Conservation (phyloP, 1,140 invertebrate species). For the Hylaeus volcanicus region DNA sequence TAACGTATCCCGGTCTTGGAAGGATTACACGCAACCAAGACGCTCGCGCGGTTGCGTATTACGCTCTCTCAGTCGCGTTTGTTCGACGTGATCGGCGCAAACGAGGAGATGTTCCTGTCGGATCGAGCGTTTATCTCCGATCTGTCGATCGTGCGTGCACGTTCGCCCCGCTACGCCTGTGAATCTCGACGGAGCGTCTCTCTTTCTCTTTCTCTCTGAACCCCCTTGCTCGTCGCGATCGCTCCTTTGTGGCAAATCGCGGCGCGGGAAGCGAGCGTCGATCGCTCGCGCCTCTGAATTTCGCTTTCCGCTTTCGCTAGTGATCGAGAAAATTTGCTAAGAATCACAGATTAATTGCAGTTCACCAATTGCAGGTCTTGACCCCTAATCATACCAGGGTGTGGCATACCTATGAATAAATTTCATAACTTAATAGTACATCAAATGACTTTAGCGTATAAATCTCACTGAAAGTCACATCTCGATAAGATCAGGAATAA, state of each 20-base stretch:
- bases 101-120: slow-evolving; percentile 72
- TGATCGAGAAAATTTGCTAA: too few relatives aligned
- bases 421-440: too few relatives aligned
- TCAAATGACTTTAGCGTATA: too few relatives aligned
- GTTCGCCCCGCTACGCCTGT: slow-evolving; percentile 8
- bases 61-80: slow-evolving; percentile 61
- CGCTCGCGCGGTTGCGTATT: slow-evolving; percentile 47
- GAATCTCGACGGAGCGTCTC: slow-evolving; percentile 2
- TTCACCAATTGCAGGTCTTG: too few relatives aligned
- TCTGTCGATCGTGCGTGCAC: slow-evolving; percentile 65
- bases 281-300: background rate
- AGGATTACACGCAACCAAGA: slow-evolving; percentile 37
- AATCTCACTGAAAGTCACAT: too few relatives aligned
- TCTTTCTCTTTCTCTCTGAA: background rate
- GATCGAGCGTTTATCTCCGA: slow-evolving; percentile 69
- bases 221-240: background rate
- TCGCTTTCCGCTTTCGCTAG: background rate
- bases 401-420: too few relatives aligned
- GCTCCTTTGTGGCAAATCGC: slow-evolving; percentile 20
- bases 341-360: too few relatives aligned
- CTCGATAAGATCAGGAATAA: too few relatives aligned
- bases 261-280: background rate
- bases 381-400: too few relatives aligned
- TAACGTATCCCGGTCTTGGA: slow-evolving; percentile 40
- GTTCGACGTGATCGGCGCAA: slow-evolving; percentile 72